Conservation (phyloP, 2,113 vertebrate genomes). For the Elaphurus davidianus region DNA sequence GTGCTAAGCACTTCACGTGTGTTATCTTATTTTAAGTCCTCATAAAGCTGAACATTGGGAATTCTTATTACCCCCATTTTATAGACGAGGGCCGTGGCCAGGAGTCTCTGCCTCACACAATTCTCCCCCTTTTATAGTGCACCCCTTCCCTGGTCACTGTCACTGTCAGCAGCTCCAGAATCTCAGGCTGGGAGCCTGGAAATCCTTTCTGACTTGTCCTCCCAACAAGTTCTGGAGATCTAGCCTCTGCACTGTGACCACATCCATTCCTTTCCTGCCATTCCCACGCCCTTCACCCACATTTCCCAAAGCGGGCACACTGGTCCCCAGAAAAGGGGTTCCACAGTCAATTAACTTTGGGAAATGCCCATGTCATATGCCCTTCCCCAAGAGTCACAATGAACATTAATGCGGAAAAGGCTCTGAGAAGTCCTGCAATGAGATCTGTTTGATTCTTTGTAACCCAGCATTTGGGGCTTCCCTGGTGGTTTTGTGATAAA, state of each 20-base stretch:
- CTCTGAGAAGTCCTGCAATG: not conserved
- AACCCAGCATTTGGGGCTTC: not conserved
- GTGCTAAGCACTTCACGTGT: not conserved
- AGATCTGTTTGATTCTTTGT: not conserved
- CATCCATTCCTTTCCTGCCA: not conserved
- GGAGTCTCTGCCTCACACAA: not conserved
- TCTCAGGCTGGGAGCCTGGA: not conserved
- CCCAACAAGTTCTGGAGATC: not conserved
- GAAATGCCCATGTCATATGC: not conserved
- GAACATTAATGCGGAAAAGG: not conserved
- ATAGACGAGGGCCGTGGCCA: not conserved
- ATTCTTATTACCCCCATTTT: not conserved
- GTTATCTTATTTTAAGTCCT: not conserved
- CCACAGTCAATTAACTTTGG: not conserved
- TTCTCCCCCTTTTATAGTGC: not conserved
- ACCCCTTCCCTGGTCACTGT: not conserved
- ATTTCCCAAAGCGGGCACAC: not conserved
- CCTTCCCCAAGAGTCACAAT: not conserved
- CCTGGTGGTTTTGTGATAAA: not conserved
- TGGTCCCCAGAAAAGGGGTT: not conserved
- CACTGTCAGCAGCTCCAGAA: not conserved
- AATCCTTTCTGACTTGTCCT: not conserved
- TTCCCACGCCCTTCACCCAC: not conserved
- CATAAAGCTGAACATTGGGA: not conserved
- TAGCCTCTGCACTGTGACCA: not conserved